phyloP scores from a whole-genome alignment of 2,888 invertebrate species.

The Priocnemis perturbator region DNA sequence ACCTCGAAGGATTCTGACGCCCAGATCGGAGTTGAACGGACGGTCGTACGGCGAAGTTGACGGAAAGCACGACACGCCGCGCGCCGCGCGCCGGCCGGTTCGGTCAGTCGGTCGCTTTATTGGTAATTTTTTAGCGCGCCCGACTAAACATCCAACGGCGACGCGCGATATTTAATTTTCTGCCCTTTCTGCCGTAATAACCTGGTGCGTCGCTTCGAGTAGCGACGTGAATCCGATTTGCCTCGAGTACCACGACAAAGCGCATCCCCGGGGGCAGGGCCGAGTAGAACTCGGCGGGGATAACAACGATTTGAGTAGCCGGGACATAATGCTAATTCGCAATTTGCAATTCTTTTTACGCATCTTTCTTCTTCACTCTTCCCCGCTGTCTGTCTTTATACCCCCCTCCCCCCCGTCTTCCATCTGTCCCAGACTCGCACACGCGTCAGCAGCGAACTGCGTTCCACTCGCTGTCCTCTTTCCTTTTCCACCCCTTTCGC shows the following conservation, averaged over 20 bases:
- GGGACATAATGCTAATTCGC: slow-evolving; percentile 68
- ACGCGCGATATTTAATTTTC: slow-evolving; percentile 57
- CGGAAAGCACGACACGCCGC: background rate
- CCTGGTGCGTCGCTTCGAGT: slow-evolving; percentile 51
- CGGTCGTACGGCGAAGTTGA: background rate
- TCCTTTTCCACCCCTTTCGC: slow-evolving; percentile 18
- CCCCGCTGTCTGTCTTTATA: slow-evolving; percentile 22
- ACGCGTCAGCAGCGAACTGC: background rate
- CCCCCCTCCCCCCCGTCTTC: slow-evolving; percentile 1
- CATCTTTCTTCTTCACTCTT: slow-evolving; percentile 18
- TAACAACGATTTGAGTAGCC: slow-evolving; percentile 68
- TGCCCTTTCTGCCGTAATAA: slow-evolving; percentile 47
- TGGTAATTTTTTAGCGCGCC: slow-evolving; percentile 41
- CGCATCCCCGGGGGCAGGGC: slow-evolving; percentile 49
- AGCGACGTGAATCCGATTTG: slow-evolving; percentile 58
- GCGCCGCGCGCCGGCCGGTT: background rate
- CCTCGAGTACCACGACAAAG: slow-evolving; percentile 56
- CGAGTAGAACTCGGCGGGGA: slow-evolving; percentile 52
- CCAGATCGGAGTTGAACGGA: background rate
- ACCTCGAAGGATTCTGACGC: background rate
- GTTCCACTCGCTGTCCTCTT: background rate
- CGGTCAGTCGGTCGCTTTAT: slow-evolving; percentile 37
- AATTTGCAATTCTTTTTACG: slow-evolving; percentile 72
- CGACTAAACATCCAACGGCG: slow-evolving; percentile 31
- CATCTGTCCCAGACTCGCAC: background rate